These are phyloP conservation scores for Phortica okadai DNA, from an alignment of 2,888 invertebrate genomes.

Conservation along the genomic window DNA sequence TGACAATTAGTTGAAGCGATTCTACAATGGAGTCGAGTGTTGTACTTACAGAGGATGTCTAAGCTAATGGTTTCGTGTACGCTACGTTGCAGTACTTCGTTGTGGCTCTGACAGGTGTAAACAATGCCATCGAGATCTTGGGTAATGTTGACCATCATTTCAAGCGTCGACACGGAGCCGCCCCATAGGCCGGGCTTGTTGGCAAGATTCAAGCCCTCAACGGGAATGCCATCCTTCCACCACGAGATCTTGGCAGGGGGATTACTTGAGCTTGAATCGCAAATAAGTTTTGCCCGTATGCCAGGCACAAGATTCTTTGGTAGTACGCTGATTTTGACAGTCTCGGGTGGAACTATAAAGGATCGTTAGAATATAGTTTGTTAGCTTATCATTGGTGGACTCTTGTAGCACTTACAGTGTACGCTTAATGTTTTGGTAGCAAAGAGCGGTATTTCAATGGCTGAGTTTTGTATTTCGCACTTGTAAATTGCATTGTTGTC, in stretches of 20 bases:
- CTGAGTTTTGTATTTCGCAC: constrained; percentile 72
- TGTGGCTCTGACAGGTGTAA: constrained; percentile 74
- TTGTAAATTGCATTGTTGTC: constrained; percentile 74
- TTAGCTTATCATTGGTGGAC: not conserved
- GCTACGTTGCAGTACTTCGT: constrained; percentile 72
- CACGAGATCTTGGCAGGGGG: constrained; percentile 73
- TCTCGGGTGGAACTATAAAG: constrained; percentile 69
- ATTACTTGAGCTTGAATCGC: constrained; percentile 74
- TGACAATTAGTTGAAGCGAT: constrained; percentile 15
- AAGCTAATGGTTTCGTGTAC: constrained; percentile 72
- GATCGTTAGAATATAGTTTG: not conserved
- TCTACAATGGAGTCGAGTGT: not conserved
- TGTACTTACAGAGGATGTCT: constrained; percentile 72
- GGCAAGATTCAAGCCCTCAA: constrained; percentile 72
- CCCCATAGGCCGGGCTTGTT: constrained; percentile 73
- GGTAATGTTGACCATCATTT: constrained; percentile 72
- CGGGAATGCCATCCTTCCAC: constrained; percentile 75
- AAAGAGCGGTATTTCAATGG: constrained; percentile 73
- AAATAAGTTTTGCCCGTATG: constrained; percentile 70
- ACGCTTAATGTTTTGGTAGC: constrained; percentile 71
- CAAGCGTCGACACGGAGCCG: constrained; percentile 72
- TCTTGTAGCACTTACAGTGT: constrained; percentile 65
- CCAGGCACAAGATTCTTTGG: constrained; percentile 73
- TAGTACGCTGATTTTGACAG: constrained; percentile 71
- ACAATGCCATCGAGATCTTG: constrained; percentile 74